Base-by-base conservation (phyloP, 2,113 vertebrate species). In the Pterocles orientalis region DNA sequence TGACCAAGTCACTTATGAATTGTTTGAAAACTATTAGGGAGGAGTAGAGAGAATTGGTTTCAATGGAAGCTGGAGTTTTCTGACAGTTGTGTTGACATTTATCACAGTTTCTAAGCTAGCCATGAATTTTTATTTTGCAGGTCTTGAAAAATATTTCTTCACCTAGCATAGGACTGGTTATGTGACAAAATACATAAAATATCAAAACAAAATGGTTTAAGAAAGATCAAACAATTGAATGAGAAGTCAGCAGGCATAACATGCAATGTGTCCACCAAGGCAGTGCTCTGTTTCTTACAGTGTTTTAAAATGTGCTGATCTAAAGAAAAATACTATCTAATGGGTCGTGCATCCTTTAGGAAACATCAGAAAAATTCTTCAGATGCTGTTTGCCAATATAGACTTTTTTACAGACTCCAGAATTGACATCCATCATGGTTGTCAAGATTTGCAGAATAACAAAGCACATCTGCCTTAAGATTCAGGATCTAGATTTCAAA, bases 301-400 rank as follows among this genome's bases (percentile, higher is more conserved):
- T 61, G 50, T 95, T 61, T 72, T 72, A 86, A 50, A 62, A 31
- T 50, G 47, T 95, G 88, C 89, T 92, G 60, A 92, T 90, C 93
- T 79, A 58, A 93, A 85, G 45, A 33, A 91, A 95, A 72, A 48
- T 58, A 68, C 61, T 89, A 90, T 85, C 54, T 86, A 66, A 66
- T 70, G 33, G 48, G 68, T 93, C 47, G 36, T 94, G 69, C 73
- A 82, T 82, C 25, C 36, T 88, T 90, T 70, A 92, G 34, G 61
- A 73, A 78, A 86, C 82, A 88, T 72, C 90, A 95, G 83, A 92
- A 94, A 93, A 92, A 71, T 12, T 57, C 60, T 92, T 92, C 9
- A 8, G 92, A 41, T 41, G 29, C 70, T 96, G 53, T 86, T 93
- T 88, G 92, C 96, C 89, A 94, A 69, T 65, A 87, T 54, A 92